Conservation (phyloP, 2,797 vertebrate genomes). For the Halcyon chelicuti region DNA sequence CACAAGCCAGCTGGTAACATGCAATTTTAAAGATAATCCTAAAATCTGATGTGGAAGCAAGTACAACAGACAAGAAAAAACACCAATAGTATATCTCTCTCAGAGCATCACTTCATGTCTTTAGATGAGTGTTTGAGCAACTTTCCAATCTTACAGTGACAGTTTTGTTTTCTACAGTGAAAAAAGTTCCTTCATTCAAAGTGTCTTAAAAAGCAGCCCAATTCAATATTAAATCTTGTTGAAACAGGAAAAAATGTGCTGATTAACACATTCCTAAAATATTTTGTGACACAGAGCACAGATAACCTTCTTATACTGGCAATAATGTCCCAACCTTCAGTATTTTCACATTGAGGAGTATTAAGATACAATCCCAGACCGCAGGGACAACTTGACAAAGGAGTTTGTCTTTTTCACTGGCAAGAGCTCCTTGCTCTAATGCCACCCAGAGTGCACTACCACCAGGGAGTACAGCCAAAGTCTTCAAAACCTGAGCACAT, state of each 20-base stretch:
- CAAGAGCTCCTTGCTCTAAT: neutral
- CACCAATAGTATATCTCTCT: neutral
- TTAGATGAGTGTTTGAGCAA: neutral
- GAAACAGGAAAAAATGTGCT: neutral
- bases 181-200: neutral
- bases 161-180: neutral
- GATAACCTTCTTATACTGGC: neutral
- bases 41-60: neutral
- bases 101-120: neutral
- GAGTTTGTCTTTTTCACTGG: neutral
- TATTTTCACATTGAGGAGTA: neutral
- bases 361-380: neutral
- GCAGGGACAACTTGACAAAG: neutral
- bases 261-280: neutral
- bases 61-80: neutral
- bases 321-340: neutral
- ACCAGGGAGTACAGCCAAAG: neutral
- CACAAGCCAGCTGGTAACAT: neutral
- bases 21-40: neutral
- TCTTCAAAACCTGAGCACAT: neutral
- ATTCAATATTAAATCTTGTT: neutral
- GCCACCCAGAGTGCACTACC: neutral
- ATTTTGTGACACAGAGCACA: neutral
- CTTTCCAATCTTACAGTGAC: neutral
- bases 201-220: neutral